Evolutionary conservation across 2,113 vertebrate genomes (phyloP), one percentile per base, ranked within the genome.

Genomic region (Arvicanthis niloticus): DNA sequence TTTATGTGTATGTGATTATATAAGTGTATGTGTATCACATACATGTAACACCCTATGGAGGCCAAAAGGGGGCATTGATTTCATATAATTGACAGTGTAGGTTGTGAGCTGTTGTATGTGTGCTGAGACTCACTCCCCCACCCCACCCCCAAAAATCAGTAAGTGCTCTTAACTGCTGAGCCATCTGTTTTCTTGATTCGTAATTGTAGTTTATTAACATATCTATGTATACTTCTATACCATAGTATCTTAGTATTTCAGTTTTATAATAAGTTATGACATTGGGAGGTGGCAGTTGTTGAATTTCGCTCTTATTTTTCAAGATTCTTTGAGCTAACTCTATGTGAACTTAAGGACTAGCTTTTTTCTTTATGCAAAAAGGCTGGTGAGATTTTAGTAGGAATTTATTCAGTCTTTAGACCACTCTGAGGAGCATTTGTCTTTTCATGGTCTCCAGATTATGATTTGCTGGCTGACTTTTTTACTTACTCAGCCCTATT

Each of bases 281-380:
- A 86, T 82, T 29, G 12, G 7, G 3, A 88, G 76, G 10, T 85
- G 21, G 80, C 26, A 96, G 10, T 93, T 91, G 58, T 93, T 56
- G 48, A 81, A 42, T 40, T 90, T 77, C 5, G 58, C 78, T 78
- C 31, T 53, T 95, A 60, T 26, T 84, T 92, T 90, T 96, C 17
- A 85, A 72, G 60, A 89, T 70, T 87, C 2, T 91, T 77, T 92
- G 94, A 26, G 31, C 45, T 90, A 3, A 65, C 88, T 93, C 17
- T 48, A 53, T 91, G 15, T 86, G 56, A 92, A 78, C 95, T 76
- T 92, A 73, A 89, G n/a, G 3, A 88, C 68, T 84, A 13, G 2
- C 31, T 65, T 87, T 91, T 94, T 60, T 5, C 13, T 96, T 97
- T 89, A 67, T 73, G 34, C 34, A 95, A 86, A 88, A 92, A 88